Evolutionary conservation across 2,797 vertebrate species (phyloP).

Genomic region (Sitta carolinensis): DNA sequence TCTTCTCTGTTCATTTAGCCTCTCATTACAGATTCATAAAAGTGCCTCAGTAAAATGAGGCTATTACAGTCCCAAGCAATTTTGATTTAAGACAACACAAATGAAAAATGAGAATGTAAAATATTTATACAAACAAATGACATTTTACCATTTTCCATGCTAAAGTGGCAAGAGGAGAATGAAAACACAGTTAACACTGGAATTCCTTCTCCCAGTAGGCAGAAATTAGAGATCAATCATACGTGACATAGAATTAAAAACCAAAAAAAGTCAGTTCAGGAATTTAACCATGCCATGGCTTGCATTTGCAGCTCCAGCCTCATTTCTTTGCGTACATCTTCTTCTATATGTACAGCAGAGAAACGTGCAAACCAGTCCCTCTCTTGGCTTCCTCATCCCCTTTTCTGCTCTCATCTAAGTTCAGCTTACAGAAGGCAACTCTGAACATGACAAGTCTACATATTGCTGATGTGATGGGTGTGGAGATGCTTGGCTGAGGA

Average conservation of each 20-base stretch:
- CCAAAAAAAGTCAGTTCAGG: slow-evolving; percentile 19
- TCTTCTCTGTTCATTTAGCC: not conserved
- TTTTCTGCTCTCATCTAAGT: not conserved
- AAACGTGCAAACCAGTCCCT: not conserved
- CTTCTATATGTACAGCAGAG: not conserved
- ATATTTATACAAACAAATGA: slow-evolving; percentile 6
- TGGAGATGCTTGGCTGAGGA: not conserved
- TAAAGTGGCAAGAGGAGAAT: not conserved
- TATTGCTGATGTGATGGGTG: not conserved
- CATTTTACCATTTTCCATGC: not conserved
- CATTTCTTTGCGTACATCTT: not conserved
- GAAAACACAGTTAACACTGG: not conserved
- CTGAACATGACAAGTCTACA: fast-evolving
- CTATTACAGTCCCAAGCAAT: not conserved
- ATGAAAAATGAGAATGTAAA: slow-evolving; percentile 4
- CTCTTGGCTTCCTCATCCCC: not conserved
- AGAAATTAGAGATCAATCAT: not conserved
- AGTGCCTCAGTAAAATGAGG: not conserved
- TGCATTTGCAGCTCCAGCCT: slow-evolving; percentile 51
- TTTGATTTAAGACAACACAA: not conserved
- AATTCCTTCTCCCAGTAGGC: not conserved
- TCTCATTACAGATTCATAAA: not conserved
- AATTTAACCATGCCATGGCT: slow-evolving; percentile 74
- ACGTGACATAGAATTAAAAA: not conserved
- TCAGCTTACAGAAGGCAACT: not conserved